Conservation (phyloP, 2,113 vertebrate species). For the Zapornia atra region DNA sequence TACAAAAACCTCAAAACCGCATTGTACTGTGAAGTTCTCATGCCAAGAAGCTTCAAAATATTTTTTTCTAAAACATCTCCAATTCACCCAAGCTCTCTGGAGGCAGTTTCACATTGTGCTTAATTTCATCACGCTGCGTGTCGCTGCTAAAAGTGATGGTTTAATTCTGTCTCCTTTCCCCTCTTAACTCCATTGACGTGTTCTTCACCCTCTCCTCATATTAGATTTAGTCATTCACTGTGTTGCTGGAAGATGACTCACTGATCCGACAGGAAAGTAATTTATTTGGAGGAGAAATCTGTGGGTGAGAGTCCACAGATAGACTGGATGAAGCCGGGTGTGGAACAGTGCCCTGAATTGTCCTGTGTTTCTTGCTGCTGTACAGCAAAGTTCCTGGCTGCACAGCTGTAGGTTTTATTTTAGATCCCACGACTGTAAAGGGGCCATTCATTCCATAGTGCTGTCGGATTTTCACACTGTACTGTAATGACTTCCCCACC, state of each 20-base stretch:
- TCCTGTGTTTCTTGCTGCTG: neutral
- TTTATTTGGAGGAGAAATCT: neutral
- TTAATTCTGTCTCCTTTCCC: conserved; percentile 30
- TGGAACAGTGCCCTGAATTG: neutral
- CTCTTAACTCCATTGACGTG: neutral
- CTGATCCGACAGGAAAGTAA: neutral
- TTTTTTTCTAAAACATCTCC: neutral
- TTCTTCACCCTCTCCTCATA: neutral
- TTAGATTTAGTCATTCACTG: neutral
- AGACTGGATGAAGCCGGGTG: neutral
- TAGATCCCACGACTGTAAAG: neutral
- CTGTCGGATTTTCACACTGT: neutral
- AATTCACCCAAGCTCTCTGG: neutral
- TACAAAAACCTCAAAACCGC: neutral
- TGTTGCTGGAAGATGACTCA: conserved; percentile 33
- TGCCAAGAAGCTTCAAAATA: neutral
- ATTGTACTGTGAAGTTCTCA: neutral
- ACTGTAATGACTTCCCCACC: neutral
- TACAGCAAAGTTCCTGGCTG: neutral
- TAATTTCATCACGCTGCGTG: conserved; percentile 3
- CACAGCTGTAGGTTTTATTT: conserved; percentile 41
- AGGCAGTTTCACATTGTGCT: conserved; percentile 9
- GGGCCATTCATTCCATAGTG: neutral
- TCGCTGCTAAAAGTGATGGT: neutral
- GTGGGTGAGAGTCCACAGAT: neutral